A percentile compares a stretch with the other conserved stretches of the same genome.
Evolutionary conservation across 2,888 invertebrate genomes (phyloP).

Genomic region (Ryuthela nishihirai): DNA sequence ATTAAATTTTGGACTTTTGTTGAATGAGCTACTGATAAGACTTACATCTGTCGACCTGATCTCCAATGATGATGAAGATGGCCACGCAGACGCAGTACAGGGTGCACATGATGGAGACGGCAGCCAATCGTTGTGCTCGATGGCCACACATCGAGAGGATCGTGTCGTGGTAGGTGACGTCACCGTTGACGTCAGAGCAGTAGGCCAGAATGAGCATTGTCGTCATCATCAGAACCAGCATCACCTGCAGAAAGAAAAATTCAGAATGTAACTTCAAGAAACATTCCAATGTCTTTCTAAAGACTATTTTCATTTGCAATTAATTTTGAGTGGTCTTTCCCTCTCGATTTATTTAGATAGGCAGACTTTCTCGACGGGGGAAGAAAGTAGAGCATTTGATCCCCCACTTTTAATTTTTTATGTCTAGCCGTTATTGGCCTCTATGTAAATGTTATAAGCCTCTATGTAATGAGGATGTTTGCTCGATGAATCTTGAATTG

Average conservation of each 20-base stretch:
- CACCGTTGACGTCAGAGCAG: constrained; percentile 51
- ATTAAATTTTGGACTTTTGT: no score
- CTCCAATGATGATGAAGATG: constrained; percentile 54
- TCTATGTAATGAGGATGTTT: no score
- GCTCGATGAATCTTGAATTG: no score
- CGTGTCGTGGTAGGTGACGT: constrained; percentile 52
- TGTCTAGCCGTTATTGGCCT: no score
- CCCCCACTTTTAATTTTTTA: no score
- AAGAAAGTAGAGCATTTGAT: no score
- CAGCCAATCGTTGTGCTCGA: constrained; percentile 48
- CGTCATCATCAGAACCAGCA: constrained; percentile 39
- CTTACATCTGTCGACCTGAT: constrained; percentile 54
- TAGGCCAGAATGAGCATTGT: constrained; percentile 52
- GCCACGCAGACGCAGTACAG: constrained; percentile 54
- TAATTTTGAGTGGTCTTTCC: neutral
- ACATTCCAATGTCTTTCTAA: neutral
- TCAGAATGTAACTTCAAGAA: neutral
- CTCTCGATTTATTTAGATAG: no score
- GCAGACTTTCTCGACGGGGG: no score
- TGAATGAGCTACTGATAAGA: no score
- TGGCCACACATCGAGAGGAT: constrained; percentile 52
- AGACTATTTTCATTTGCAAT: neutral
- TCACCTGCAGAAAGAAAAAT: constrained; percentile 18
- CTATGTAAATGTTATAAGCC: no score
- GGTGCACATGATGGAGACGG: constrained; percentile 51